These are phyloP conservation scores for Acanthosepion pharaonis DNA, from an alignment of 2,888 invertebrate species.

Conservation along the genomic window DNA sequence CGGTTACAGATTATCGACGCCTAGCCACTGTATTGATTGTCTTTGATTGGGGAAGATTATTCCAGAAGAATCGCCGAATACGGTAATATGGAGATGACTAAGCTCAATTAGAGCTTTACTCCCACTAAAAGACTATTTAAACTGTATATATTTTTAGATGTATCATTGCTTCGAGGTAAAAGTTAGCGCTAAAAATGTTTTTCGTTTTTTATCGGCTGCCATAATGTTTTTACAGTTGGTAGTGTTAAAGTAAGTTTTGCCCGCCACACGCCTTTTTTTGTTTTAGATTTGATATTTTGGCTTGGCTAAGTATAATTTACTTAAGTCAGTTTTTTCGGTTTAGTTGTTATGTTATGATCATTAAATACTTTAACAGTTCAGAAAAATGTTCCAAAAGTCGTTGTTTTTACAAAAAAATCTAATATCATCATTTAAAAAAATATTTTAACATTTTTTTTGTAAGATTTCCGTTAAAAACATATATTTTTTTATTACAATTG, in stretches of 20 bases:
- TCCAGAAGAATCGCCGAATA: not conserved
- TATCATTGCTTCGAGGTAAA: not conserved
- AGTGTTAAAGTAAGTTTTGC: not conserved
- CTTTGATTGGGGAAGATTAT: not conserved
- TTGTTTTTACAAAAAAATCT: too few species aligned
- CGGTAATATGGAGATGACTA: not conserved
- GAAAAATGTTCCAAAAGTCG: too few species aligned
- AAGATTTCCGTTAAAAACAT: too few species aligned
- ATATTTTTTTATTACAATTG: too few species aligned
- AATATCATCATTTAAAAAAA: too few species aligned
- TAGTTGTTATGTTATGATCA: too few species aligned
- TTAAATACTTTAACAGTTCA: too few species aligned
- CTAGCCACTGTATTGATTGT: not conserved
- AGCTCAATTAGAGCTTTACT: not conserved
- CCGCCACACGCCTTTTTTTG: not conserved
- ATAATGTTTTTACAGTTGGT: not conserved
- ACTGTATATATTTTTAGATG: not conserved
- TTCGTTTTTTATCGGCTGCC: too few species aligned
- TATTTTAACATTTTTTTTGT: too few species aligned
- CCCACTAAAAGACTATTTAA: not conserved
- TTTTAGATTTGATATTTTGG: not conserved
- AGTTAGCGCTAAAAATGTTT: not conserved
- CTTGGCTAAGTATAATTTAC: not conserved
- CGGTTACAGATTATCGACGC: not conserved
- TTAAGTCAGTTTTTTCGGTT: too few species aligned